Percentiles rank a stretch among this genome's conserved stretches.
phyloP scores from a whole-genome alignment of 2,888 invertebrate genomes.

The Lissocephala sabroskyi region DNA sequence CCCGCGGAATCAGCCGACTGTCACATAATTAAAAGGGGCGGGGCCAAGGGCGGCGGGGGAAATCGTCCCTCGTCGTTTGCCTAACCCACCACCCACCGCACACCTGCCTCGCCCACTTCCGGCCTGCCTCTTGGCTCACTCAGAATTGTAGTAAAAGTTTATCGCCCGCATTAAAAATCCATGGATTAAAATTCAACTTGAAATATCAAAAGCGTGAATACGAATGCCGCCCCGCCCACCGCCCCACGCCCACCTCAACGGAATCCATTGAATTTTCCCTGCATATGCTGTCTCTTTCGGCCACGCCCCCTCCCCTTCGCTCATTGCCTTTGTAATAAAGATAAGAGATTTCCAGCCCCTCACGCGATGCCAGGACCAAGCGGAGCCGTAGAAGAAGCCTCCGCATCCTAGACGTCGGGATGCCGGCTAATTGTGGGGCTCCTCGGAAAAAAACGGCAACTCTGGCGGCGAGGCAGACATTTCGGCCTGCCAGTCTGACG shows the following conservation, averaged over 20 bases:
- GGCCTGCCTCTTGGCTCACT: no score
- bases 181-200: slow-evolving; percentile 63
- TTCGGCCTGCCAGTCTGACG: no score
- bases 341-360: no score
- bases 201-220: slow-evolving; percentile 35
- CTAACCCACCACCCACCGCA: not conserved
- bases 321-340: slow-evolving; percentile 45
- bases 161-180: slow-evolving; percentile 64
- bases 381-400: not conserved
- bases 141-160: slow-evolving; percentile 61
- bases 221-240: not conserved
- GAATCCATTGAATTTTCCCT: not conserved
- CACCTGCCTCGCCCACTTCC: slow-evolving; percentile 8
- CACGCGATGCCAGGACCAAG: not conserved
- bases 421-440: not conserved
- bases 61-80: no score
- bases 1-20: not conserved
- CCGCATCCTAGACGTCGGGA: not conserved
- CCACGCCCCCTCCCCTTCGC: not conserved
- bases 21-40: slow-evolving; percentile 30
- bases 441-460: not conserved
- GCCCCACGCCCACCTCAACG: no score
- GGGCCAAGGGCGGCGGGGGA: not conserved
- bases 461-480: slow-evolving; percentile 35
- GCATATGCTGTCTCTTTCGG: slow-evolving; percentile 8